These are phyloP conservation scores for Nomada ferruginata DNA, from an alignment of 2,888 invertebrate species.

Conservation along the genomic window DNA sequence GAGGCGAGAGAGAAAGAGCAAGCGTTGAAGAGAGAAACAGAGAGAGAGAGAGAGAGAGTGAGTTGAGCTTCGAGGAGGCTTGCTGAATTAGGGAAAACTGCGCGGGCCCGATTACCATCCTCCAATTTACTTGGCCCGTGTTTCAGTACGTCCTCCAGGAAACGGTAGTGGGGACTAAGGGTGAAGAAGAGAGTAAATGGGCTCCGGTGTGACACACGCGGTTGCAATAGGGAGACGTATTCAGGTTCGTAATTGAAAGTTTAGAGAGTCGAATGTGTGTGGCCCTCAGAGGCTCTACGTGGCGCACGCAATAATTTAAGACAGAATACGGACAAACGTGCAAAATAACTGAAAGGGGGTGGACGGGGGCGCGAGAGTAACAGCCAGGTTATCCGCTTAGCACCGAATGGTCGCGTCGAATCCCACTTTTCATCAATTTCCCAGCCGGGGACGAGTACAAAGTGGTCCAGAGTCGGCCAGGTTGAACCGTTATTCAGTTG, in stretches of 20 bases:
- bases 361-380: slow-evolving; percentile 33
- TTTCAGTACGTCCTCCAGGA: slow-evolving; percentile 30
- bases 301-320: slow-evolving; percentile 70
- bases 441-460: slow-evolving; percentile 11
- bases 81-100: slow-evolving; percentile 76
- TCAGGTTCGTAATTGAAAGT: slow-evolving; percentile 74
- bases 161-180: not conserved
- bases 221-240: slow-evolving; percentile 41
- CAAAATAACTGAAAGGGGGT: slow-evolving; percentile 47
- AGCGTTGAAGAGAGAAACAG: not conserved
- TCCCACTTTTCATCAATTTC: slow-evolving; percentile 70
- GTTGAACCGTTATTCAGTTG: not conserved
- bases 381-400: slow-evolving; percentile 66
- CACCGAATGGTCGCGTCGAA: slow-evolving; percentile 55
- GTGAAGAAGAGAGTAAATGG: slow-evolving; percentile 1
- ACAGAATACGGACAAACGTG: slow-evolving; percentile 62
- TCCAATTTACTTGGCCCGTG: slow-evolving; percentile 72
- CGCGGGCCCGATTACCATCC: slow-evolving; percentile 68
- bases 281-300: slow-evolving; percentile 37
- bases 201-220: slow-evolving; percentile 18
- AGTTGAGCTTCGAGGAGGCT: slow-evolving; percentile 46
- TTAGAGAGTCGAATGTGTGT: slow-evolving; percentile 66
- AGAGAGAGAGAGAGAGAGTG: not conserved
- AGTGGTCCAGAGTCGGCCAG: not conserved
- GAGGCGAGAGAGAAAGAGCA: not conserved